A percentile compares a stretch with the other conserved stretches of the same genome.
Evolutionary conservation across 2,113 vertebrate genomes (phyloP).

Genomic region (Sapayoa aenigma): DNA sequence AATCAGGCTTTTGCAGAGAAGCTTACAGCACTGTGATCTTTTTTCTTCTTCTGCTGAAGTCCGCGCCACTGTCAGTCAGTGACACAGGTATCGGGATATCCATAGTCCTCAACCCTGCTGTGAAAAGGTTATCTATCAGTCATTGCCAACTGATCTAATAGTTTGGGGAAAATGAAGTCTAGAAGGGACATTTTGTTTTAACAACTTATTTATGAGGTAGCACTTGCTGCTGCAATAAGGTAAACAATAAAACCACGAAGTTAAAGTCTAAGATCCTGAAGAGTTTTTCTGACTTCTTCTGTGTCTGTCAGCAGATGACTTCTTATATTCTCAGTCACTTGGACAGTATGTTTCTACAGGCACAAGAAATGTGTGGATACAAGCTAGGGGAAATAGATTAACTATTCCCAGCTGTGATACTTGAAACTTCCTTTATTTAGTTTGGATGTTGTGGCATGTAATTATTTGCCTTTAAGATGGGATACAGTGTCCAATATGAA

Average conservation of each 20-base stretch:
- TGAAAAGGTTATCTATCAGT: neutral
- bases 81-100: neutral
- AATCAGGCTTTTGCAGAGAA: neutral
- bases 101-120: neutral
- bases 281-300: neutral
- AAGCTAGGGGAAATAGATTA: neutral
- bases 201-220: neutral
- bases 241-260: neutral
- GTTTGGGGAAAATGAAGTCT: neutral
- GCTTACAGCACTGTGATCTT: neutral
- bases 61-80: rapidly evolving
- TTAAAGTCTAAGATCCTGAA: neutral
- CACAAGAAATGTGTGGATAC: neutral
- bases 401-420: neutral
- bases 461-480: neutral
- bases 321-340: neutral
- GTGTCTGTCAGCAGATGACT: neutral
- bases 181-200: neutral
- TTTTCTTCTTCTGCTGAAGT: neutral
- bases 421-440: neutral
- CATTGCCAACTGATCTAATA: neutral
- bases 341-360: neutral
- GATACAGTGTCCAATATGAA: neutral
- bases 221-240: neutral
- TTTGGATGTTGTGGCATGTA: neutral